phyloP scores from a whole-genome alignment of 2,888 invertebrate genomes.

The Yponomeuta sedellus region DNA sequence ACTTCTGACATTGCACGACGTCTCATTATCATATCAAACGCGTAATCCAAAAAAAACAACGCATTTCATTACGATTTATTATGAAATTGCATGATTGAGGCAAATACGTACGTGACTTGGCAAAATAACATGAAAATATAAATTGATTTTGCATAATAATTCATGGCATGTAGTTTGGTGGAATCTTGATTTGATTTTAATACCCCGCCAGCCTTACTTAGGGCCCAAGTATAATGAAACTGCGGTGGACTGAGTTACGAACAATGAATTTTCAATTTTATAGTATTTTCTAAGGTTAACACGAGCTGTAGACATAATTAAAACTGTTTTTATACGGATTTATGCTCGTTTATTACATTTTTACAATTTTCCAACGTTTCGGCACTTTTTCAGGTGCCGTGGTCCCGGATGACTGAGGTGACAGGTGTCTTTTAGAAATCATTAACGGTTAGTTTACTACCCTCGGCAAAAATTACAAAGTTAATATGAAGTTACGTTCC shows the following conservation, averaged over 20 bases:
- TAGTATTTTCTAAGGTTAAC: too few relatives aligned
- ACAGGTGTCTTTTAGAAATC: too few relatives aligned
- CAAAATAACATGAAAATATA: not conserved
- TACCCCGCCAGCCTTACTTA: not conserved
- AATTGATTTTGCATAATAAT: not conserved
- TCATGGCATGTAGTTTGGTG: not conserved
- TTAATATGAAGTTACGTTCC: too few relatives aligned
- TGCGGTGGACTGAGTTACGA: not conserved
- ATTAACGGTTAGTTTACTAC: too few relatives aligned
- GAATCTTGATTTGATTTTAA: conserved; percentile 1
- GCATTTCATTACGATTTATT: not conserved
- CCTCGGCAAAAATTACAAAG: too few relatives aligned
- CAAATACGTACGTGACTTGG: not conserved
- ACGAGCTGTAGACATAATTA: too few relatives aligned
- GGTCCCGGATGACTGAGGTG: too few relatives aligned
- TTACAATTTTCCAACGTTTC: too few relatives aligned
- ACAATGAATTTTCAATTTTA: conserved; percentile 2
- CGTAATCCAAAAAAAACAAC: not conserved
- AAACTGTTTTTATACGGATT: too few relatives aligned
- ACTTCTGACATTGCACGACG: not conserved
- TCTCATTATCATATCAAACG: not conserved
- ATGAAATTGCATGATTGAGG: not conserved
- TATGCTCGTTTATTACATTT: too few relatives aligned
- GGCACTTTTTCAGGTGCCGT: too few relatives aligned
- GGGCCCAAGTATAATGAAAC: not conserved